A percentile compares a stretch with the other conserved stretches of the same genome.
These are phyloP conservation scores for Drosophila takahashii DNA, from an alignment of 1,140 invertebrate species.

Conservation along the genomic window DNA sequence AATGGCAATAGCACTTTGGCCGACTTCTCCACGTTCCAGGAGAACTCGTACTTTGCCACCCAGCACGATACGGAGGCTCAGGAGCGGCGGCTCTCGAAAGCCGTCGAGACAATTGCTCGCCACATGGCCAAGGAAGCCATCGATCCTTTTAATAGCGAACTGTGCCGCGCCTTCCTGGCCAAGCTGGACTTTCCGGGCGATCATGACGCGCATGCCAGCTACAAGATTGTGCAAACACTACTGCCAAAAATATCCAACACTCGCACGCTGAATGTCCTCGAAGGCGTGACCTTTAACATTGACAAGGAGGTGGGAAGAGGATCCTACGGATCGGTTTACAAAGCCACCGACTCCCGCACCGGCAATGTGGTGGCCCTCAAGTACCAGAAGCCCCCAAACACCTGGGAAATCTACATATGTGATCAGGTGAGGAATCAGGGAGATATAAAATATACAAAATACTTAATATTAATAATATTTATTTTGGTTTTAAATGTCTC, in stretches of 20 bases:
- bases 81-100: constrained; percentile 74
- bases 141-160: constrained; percentile 87
- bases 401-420: constrained; percentile 93
- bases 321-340: constrained; percentile 90
- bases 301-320: constrained; percentile 92
- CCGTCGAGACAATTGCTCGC: constrained; percentile 72
- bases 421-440: constrained; percentile 88
- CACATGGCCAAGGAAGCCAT: constrained; percentile 81
- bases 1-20: constrained; percentile 42
- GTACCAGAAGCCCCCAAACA: constrained; percentile 91
- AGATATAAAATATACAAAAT: too few relatives aligned
- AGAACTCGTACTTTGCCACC: constrained; percentile 84
- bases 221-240: constrained; percentile 78
- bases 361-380: constrained; percentile 89
- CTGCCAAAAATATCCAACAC: constrained; percentile 85
- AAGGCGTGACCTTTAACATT: constrained; percentile 87
- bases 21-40: constrained; percentile 83
- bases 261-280: constrained; percentile 86
- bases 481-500: too few relatives aligned
- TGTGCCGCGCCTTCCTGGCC: constrained; percentile 86
- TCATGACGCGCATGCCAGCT: constrained; percentile 72
- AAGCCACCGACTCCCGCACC: constrained; percentile 85
- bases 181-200: constrained; percentile 86
- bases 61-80: constrained; percentile 80
- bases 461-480: too few relatives aligned